Conservation (phyloP, 2,113 vertebrate genomes). For the Podocnemis expansa region DNA sequence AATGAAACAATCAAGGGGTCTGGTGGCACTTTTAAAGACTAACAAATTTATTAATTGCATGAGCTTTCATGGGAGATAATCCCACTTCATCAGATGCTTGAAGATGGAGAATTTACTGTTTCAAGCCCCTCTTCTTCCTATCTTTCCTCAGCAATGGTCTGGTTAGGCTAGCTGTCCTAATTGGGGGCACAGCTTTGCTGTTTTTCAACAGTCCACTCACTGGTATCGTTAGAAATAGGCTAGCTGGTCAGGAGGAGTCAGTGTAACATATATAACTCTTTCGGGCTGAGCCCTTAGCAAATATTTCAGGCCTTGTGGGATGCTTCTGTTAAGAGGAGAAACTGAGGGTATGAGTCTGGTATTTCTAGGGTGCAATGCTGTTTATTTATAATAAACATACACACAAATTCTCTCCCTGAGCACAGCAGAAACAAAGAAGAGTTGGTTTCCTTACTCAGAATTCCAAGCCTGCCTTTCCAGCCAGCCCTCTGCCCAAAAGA, state of each 20-base stretch:
- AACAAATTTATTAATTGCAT: too few relatives aligned
- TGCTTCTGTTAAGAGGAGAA: constrained; percentile 40
- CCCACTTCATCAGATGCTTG: too few relatives aligned
- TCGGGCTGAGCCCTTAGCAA: background rate
- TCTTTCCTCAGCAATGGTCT: background rate
- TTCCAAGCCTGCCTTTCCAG: background rate
- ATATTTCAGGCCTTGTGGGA: background rate
- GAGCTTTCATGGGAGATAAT: too few relatives aligned
- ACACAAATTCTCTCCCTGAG: accelerated
- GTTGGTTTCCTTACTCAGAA: accelerated
- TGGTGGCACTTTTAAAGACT: too few relatives aligned
- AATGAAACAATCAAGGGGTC: too few relatives aligned
- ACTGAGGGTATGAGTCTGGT: background rate
- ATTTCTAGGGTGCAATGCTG: background rate
- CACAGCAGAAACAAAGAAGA: background rate
- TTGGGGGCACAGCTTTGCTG: background rate
- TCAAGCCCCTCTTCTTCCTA: background rate
- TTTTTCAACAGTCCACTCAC: background rate
- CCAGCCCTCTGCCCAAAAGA: background rate
- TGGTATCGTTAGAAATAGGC: background rate
- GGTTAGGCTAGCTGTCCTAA: background rate
- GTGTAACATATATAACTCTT: background rate
- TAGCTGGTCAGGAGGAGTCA: background rate
- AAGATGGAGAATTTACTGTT: accelerated
- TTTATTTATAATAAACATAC: background rate